These are phyloP conservation scores for Meandrina meandrites DNA, from an alignment of 92 coral and sea anemone species.

Conservation along the genomic window DNA sequence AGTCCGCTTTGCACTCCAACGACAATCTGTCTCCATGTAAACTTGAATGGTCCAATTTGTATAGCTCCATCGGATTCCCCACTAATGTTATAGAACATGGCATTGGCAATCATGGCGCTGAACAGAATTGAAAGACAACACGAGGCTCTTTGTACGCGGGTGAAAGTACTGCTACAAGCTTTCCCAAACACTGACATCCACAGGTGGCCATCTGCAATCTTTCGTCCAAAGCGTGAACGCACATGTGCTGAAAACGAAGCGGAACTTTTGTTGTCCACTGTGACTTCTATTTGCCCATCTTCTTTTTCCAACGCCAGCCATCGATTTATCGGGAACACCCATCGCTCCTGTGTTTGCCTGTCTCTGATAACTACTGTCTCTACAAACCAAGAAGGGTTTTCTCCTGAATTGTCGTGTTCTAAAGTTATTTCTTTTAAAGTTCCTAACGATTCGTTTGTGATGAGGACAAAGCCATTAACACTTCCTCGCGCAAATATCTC, in stretches of 20 bases:
- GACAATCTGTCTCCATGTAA: slow-evolving; percentile 48
- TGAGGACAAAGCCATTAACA: slow-evolving; percentile 31
- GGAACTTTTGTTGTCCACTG: background rate
- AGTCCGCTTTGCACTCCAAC: slow-evolving; percentile 65
- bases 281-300: slow-evolving; percentile 49
- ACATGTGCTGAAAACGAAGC: slow-evolving; percentile 37
- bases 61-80: slow-evolving; percentile 31
- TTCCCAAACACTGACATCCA: slow-evolving; percentile 66
- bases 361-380: slow-evolving; percentile 43
- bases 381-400: slow-evolving; percentile 63
- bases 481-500: slow-evolving; percentile 53
- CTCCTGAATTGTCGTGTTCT: slow-evolving; percentile 60
- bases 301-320: slow-evolving; percentile 68
- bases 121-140: slow-evolving; percentile 54
- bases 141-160: slow-evolving; percentile 67
- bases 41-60: slow-evolving; percentile 55
- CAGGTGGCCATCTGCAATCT: slow-evolving; percentile 61
- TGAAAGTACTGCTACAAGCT: slow-evolving; percentile 41
- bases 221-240: slow-evolving; percentile 42
- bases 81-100: slow-evolving; percentile 60
- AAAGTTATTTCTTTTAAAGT: slow-evolving; percentile 26
- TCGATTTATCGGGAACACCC: slow-evolving; percentile 53
- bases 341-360: slow-evolving; percentile 26
- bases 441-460: slow-evolving; percentile 40
- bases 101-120: slow-evolving; percentile 62